phyloP scores from a whole-genome alignment of 2,888 invertebrate species.

The Ophion ventricosus region DNA sequence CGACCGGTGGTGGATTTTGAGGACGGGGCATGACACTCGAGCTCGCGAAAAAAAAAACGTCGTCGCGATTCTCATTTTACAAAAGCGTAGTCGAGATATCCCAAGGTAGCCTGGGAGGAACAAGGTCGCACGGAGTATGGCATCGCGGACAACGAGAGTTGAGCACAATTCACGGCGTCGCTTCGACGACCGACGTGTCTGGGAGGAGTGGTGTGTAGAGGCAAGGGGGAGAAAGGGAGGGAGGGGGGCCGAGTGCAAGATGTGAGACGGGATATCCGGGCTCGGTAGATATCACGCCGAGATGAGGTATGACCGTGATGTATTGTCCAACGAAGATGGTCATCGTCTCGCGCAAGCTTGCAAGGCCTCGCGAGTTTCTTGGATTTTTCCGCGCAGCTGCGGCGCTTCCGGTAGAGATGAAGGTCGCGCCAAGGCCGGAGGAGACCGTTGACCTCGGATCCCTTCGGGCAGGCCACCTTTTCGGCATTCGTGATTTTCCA shows the following conservation, averaged over 20 bases:
- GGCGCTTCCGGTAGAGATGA: neutral
- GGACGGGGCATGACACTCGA: too few species aligned
- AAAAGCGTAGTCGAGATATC: neutral
- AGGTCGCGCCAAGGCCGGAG: neutral
- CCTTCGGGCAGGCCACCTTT: neutral
- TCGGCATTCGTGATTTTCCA: too few species aligned
- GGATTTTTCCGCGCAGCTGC: neutral
- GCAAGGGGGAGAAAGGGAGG: neutral
- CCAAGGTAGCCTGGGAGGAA: neutral
- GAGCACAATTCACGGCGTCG: too few species aligned
- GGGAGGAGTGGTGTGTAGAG: neutral
- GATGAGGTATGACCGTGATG: constrained; percentile 77
- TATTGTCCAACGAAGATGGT: constrained; percentile 76
- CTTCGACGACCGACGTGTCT: too few species aligned
- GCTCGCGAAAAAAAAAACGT: too few species aligned
- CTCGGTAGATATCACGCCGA: constrained; percentile 75
- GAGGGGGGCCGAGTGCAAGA: constrained; percentile 36
- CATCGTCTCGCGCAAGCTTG: constrained; percentile 73
- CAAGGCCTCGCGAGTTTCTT: constrained; percentile 57
- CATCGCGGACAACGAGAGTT: too few species aligned
- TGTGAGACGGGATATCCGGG: constrained; percentile 76
- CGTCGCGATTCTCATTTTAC: too few species aligned
- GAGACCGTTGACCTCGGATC: neutral
- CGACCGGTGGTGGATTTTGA: too few species aligned
- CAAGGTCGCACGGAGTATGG: too few species aligned